Conservation (phyloP, 2,113 vertebrate species). For the Callipepla californica region DNA sequence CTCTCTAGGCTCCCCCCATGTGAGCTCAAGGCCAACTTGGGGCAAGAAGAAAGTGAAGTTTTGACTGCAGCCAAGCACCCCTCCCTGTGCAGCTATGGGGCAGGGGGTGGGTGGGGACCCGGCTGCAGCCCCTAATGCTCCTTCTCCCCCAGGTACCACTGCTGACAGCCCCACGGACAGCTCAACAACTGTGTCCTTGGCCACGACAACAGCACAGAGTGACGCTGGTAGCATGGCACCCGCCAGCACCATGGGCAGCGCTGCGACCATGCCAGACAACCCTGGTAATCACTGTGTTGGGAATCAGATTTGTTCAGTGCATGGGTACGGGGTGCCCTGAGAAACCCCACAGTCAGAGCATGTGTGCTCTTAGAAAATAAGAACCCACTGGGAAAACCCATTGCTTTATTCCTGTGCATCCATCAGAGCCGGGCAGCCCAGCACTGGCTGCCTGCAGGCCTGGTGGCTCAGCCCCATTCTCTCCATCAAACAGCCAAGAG, state of each 20-base stretch:
- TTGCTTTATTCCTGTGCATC: neutral
- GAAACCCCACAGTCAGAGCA: fast-evolving
- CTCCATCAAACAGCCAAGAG: neutral
- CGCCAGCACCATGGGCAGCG: fast-evolving
- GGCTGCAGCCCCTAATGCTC: neutral
- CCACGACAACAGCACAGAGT: fast-evolving
- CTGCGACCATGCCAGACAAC: fast-evolving
- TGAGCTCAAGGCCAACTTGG: neutral
- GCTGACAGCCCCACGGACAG: fast-evolving
- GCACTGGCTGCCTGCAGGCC: fast-evolving
- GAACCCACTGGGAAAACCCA: neutral
- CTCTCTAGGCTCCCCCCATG: neutral
- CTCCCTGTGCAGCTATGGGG: fast-evolving
- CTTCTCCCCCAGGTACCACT: neutral
- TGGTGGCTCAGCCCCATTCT: neutral
- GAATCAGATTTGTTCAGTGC: neutral
- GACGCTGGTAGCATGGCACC: fast-evolving
- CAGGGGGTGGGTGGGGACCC: neutral
- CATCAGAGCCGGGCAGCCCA: neutral
- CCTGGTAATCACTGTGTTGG: neutral
- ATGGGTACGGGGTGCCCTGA: neutral
- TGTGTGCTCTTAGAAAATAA: neutral
- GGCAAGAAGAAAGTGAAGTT: neutral
- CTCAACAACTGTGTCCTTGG: fast-evolving
- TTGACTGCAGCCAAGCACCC: neutral